These are phyloP conservation scores for Meriones psammophilus DNA, from an alignment of 2,797 vertebrate genomes.

Conservation along the genomic window DNA sequence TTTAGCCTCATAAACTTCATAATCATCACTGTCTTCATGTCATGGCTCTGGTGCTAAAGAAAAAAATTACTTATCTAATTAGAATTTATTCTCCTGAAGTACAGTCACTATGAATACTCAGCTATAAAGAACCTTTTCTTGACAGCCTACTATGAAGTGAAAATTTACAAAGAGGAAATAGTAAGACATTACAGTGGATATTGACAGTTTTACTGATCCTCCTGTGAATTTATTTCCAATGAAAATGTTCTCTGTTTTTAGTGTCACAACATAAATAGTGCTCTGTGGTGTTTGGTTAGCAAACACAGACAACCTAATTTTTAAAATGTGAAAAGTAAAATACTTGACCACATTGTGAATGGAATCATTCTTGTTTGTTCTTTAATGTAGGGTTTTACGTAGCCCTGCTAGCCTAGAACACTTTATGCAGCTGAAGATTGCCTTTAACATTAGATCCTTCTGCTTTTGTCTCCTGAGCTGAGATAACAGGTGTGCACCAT, in stretches of 20 bases:
- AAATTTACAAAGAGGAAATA: slow-evolving; percentile 14
- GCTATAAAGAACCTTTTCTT: neutral
- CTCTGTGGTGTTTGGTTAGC: neutral
- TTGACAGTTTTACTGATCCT: neutral
- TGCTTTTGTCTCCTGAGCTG: neutral
- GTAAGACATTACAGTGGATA: neutral
- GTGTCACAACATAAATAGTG: neutral
- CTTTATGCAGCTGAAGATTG: neutral
- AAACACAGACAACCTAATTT: neutral
- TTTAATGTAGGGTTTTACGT: neutral
- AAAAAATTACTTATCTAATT: slow-evolving; percentile 22
- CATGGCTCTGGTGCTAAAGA: neutral
- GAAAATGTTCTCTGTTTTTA: neutral
- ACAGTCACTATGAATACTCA: neutral
- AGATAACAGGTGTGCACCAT: neutral
- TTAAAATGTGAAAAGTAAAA: neutral
- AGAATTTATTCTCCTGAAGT: slow-evolving; percentile 7
- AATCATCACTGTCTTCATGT: neutral
- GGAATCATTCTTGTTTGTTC: neutral
- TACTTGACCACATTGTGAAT: neutral
- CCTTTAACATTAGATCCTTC: neutral
- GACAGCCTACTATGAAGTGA: neutral
- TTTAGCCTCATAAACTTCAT: neutral
- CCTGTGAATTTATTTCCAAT: neutral
- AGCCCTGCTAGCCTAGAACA: neutral